Base-by-base conservation (phyloP, 2,113 vertebrate genomes). In the Zosterops borbonicus region DNA sequence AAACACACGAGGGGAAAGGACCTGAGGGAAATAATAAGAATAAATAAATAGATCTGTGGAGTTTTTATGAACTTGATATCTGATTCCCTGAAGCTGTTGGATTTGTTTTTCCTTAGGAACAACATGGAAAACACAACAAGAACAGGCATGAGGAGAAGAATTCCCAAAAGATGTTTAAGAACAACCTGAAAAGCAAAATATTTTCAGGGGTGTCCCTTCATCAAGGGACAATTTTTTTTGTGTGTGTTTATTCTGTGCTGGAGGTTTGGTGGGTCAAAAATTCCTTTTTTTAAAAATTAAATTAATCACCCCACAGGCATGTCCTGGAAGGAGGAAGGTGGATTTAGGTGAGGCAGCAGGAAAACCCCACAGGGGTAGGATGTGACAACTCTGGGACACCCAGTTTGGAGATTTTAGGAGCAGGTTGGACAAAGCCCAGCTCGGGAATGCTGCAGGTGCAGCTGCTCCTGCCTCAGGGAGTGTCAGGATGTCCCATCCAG, bases 371-470 rank as follows among this genome's bases (percentile, higher is more conserved):
- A 23, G n/a, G 71, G n/a, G 35, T 25, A 6, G 55, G 64, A 47
- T 39, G 60, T 14, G 49, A 20, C 25, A 52, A 5, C 31, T 13
- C 17, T 58, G 56, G 56, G 14, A 59, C 9, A 2, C 14, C 0
- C 3, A 44, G 39, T 14, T 39, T 75, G 19, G 70, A 53, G 37
- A n/a, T 49, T 83, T 75, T 73, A 41, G 42, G 63, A 91, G 17
- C 71, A 75, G 50, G 56, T 88, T 52, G 44, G 75, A 31, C 65
- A 33, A n/a, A 90, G 33, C 31, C 8, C 1, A 0, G 2, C 67
- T 86, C 11, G 39, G 93, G 90, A 94, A 96, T 93, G 93, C 62
- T 83, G 95, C 52, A 62, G 83, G 87, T 69, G 46, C 59, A 73
- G 90, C 56, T 39, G 39, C 50, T 83, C 1, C 37, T 35, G 71